Conservation (phyloP, 35 echinoderm and acorn worm species). For the Ptychodera flava region DNA sequence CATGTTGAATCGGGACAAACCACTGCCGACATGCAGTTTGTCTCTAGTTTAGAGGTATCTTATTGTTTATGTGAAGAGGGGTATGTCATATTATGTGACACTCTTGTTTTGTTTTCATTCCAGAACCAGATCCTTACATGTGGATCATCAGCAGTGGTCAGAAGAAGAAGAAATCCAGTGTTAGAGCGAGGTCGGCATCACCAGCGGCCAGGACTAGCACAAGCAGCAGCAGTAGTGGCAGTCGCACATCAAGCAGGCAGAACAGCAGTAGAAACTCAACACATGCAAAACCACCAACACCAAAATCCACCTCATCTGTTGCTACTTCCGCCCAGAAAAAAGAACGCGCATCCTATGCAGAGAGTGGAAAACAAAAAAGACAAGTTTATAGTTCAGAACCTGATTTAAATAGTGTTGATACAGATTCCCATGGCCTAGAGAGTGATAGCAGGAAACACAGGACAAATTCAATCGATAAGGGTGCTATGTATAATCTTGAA, state of each 20-base stretch:
- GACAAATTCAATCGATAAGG: not conserved
- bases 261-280: slow-evolving; percentile 19
- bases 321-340: not conserved
- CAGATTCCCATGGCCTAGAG: not conserved
- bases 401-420: not conserved
- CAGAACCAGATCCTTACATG: slow-evolving; percentile 22
- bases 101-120: slow-evolving; percentile 3
- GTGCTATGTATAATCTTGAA: slow-evolving; percentile 4
- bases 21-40: no score
- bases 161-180: slow-evolving; percentile 31
- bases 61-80: no score
- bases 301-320: not conserved
- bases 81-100: no score
- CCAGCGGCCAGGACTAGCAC: slow-evolving; percentile 23
- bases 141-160: slow-evolving; percentile 29
- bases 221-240: not conserved
- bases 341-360: not conserved
- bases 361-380: not conserved
- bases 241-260: slow-evolving; percentile 2
- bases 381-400: not conserved
- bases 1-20: no score
- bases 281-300: slow-evolving; percentile 2
- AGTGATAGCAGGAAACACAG: not conserved
- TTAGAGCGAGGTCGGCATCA: slow-evolving; percentile 42
- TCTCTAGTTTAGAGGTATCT: no score